A percentile compares a stretch with the other conserved stretches of the same genome.
Conservation (phyloP, 1,140 invertebrate genomes). For the Monochamus saltuarius region DNA sequence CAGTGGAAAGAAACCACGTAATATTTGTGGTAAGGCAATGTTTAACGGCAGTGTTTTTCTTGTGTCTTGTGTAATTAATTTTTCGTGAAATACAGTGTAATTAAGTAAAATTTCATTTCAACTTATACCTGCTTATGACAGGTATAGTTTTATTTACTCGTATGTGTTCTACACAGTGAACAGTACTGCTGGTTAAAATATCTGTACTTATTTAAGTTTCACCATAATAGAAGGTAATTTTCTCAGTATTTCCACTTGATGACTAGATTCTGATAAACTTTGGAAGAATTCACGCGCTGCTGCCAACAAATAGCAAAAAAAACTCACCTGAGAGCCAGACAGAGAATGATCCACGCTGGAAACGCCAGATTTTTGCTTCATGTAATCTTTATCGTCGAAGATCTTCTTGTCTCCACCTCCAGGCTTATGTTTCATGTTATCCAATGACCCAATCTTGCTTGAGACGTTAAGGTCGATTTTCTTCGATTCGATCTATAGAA, state of each 20-base stretch:
- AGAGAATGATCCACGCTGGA: conserved; percentile 62
- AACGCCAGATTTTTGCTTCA: conserved; percentile 74
- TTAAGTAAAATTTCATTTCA: no score
- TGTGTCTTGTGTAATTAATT: no score
- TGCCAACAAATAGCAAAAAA: not conserved
- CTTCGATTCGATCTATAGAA: conserved; percentile 83
- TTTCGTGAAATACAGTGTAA: no score
- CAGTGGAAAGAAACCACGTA: no score
- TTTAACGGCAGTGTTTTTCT: no score
- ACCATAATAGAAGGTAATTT: not conserved
- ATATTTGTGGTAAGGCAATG: no score
- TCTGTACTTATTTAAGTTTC: no score
- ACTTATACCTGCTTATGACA: no score
- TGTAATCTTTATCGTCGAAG: conserved; percentile 92
- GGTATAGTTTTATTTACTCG: no score
- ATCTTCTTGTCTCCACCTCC: conserved; percentile 92
- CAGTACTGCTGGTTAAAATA: no score
- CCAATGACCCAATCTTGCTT: conserved; percentile 87
- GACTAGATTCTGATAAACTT: conserved; percentile 10
- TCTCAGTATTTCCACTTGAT: conserved; percentile 3
- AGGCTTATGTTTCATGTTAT: conserved; percentile 91
- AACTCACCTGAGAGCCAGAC: conserved; percentile 67
- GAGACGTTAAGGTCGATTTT: conserved; percentile 83
- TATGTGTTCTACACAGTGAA: no score
- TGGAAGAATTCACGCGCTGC: not conserved